These are phyloP conservation scores for Pseudomyrmex gracilis DNA, from an alignment of 1,140 invertebrate genomes.

Conservation along the genomic window DNA sequence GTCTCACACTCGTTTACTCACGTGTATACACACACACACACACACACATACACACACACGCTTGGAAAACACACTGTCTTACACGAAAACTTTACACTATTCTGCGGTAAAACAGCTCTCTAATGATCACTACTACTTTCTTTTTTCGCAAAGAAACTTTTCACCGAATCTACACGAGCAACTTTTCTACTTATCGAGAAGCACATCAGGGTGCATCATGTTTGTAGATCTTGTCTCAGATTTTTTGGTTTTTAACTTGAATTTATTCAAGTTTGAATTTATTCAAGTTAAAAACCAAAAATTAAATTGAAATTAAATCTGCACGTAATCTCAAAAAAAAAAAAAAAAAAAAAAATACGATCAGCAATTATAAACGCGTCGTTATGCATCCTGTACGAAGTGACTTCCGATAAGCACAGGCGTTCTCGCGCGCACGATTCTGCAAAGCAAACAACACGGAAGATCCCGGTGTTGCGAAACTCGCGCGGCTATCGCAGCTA, in stretches of 20 bases:
- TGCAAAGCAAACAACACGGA: slow-evolving; percentile 31
- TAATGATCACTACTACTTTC: not conserved
- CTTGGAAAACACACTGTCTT: slow-evolving; percentile 28
- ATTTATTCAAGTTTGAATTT: not conserved
- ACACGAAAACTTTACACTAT: slow-evolving; percentile 43
- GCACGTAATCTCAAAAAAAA: no score
- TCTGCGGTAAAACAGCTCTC: not conserved
- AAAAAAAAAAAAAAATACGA: no score
- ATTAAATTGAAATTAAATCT: no score
- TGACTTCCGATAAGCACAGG: slow-evolving; percentile 17
- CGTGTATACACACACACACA: not conserved
- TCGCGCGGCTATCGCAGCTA: not conserved
- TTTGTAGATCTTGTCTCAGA: not conserved
- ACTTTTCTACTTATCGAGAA: slow-evolving; percentile 26
- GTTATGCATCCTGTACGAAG: not conserved
- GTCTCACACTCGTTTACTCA: slow-evolving; percentile 35
- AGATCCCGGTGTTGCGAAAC: slow-evolving; percentile 25
- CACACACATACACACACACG: slow-evolving; percentile 17
- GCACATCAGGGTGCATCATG: not conserved
- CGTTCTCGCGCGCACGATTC: slow-evolving; percentile 1
- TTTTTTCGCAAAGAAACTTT: not conserved
- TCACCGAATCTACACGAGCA: slow-evolving; percentile 1
- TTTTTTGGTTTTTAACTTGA: no score
- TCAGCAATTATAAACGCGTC: slow-evolving; percentile 9
- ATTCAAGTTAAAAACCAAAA: not conserved